phyloP scores from a whole-genome alignment of 2,888 invertebrate genomes.

The Parascotia fuliginaria region DNA sequence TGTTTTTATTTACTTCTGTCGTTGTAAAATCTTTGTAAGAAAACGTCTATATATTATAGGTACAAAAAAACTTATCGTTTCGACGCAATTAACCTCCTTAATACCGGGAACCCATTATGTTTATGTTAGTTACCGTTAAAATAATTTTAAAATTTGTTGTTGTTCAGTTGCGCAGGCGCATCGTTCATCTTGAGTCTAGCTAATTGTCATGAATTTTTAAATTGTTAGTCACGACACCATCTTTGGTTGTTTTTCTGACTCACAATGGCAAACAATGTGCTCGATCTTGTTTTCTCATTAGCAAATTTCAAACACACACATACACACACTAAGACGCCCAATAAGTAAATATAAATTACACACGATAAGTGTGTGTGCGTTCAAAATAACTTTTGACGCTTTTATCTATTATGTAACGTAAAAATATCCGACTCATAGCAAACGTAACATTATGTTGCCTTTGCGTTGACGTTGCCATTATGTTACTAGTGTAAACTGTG shows the following conservation, averaged over 20 bases:
- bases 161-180: slow-evolving; percentile 29
- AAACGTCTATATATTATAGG: slow-evolving; percentile 7
- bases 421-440: slow-evolving; percentile 23
- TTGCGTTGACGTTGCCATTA: slow-evolving; percentile 11
- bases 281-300: slow-evolving; percentile 59
- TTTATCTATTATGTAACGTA: slow-evolving; percentile 29
- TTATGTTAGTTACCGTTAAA: slow-evolving; percentile 33
- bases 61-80: no score
- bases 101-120: not conserved
- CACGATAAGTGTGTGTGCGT: slow-evolving; percentile 10
- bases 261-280: slow-evolving; percentile 64
- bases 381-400: slow-evolving; percentile 18
- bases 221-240: slow-evolving; percentile 73
- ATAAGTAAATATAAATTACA: no score
- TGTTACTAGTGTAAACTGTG: no score
- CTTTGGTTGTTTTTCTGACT: slow-evolving; percentile 71
- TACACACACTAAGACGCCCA: slow-evolving; percentile 18
- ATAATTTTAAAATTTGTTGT: slow-evolving; percentile 45
- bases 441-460: slow-evolving; percentile 6
- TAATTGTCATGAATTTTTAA: slow-evolving; percentile 80
- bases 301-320: slow-evolving; percentile 46
- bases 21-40: slow-evolving; percentile 24
- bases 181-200: slow-evolving; percentile 48
- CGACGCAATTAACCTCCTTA: no score
- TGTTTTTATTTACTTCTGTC: slow-evolving; percentile 23